Conservation (phyloP, 2,113 vertebrate genomes). For the Coregonus clupeaformis region DNA sequence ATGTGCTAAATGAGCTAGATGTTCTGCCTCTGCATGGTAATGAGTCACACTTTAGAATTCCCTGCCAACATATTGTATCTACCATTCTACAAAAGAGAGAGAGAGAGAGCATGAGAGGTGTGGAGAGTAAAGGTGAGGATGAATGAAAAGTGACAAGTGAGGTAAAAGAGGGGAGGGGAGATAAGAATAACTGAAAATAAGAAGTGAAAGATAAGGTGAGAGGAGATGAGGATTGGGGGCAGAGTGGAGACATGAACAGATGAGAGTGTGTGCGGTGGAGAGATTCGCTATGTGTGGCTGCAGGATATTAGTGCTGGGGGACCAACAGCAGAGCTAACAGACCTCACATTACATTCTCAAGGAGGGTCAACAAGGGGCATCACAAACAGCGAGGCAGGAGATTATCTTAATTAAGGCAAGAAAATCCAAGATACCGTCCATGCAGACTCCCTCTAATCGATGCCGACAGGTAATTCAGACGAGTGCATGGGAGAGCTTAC, state of each 20-base stretch:
- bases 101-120: constrained; percentile 5
- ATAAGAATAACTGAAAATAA: constrained; percentile 40
- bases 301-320: constrained; percentile 44
- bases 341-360: constrained; percentile 55
- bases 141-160: constrained; percentile 53
- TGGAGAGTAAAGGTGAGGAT: constrained; percentile 37
- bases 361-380: constrained; percentile 71
- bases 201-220: constrained; percentile 57
- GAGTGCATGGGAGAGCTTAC: constrained; percentile 62
- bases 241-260: constrained; percentile 51
- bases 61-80: constrained; percentile 34
- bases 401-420: constrained; percentile 79
- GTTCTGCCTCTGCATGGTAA: constrained; percentile 14
- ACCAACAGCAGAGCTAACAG: constrained; percentile 32
- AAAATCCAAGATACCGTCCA: constrained; percentile 77
- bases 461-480: constrained; percentile 77
- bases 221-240: not conserved
- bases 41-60: constrained; percentile 46
- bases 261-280: constrained; percentile 39
- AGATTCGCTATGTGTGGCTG: constrained; percentile 15
- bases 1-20: constrained; percentile 49
- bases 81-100: constrained; percentile 8
- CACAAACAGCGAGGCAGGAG: constrained; percentile 67
- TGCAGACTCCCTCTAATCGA: constrained; percentile 70
- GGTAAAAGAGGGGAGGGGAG: constrained; percentile 16